phyloP scores from a whole-genome alignment of 2,888 invertebrate species.

The Leucania comma region DNA sequence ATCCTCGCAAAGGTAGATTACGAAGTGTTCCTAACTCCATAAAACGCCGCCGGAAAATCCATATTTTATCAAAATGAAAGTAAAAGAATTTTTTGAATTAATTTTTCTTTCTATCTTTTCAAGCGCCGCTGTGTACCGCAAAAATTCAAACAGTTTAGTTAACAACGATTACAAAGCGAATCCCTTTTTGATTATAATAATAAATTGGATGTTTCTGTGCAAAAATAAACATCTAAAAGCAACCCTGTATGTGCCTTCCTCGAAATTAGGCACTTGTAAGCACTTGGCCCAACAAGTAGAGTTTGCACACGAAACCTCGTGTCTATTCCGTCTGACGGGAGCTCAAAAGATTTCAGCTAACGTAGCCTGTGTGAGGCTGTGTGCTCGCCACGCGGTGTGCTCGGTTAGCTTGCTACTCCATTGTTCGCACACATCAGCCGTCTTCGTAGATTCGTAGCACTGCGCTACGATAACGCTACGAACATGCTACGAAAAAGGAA shows the following conservation, averaged over 20 bases:
- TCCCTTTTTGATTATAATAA: conserved; percentile 32
- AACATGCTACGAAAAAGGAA: conserved; percentile 62
- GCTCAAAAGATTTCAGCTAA: conserved; percentile 81
- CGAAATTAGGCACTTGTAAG: conserved; percentile 72
- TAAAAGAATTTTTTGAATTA: conserved; percentile 69
- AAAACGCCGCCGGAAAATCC: conserved; percentile 75
- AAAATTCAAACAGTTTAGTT: conserved; percentile 54
- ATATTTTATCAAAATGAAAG: conserved; percentile 74
- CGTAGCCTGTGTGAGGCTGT: conserved; percentile 66
- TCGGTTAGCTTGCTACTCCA: conserved; percentile 76
- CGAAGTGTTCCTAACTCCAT: conserved; percentile 81
- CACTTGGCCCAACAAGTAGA: conserved; percentile 73
- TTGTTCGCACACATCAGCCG: conserved; percentile 79
- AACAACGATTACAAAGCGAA: conserved; percentile 37
- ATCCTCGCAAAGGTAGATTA: conserved; percentile 86
- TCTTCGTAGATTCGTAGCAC: conserved; percentile 65
- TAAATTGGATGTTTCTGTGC: conserved; percentile 33
- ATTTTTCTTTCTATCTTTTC: conserved; percentile 64
- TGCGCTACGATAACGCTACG: conserved; percentile 70
- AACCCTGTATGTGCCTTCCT: conserved; percentile 48
- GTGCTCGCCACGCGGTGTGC: conserved; percentile 66
- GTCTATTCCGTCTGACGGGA: conserved; percentile 77
- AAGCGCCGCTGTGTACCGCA: conserved; percentile 57
- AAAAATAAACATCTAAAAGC: conserved; percentile 49
- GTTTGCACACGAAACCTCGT: conserved; percentile 75